Conservation (phyloP, 2,888 invertebrate species). For the Schizaphis graminum region DNA sequence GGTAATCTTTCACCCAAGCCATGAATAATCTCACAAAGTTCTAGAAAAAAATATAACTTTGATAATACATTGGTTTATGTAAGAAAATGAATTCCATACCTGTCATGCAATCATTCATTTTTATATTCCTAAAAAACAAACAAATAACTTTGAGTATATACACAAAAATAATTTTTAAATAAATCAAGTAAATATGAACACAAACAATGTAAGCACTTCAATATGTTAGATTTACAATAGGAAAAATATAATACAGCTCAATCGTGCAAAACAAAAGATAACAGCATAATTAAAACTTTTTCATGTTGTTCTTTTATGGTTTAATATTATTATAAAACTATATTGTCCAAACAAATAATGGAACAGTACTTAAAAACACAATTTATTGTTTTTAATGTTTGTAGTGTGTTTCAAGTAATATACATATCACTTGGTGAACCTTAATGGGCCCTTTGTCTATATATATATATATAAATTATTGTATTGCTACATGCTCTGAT, state of each 20-base stretch:
- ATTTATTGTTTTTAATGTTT: neutral
- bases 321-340: neutral
- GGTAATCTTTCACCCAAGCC: constrained; percentile 15
- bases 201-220: neutral
- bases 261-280: neutral
- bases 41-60: neutral
- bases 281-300: neutral
- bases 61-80: neutral
- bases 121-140: neutral
- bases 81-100: neutral
- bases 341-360: neutral
- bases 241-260: neutral
- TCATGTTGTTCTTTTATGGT: neutral
- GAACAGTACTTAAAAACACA: neutral
- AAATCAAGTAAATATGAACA: neutral
- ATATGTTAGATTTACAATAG: neutral
- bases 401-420: neutral
- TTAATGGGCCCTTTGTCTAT: neutral
- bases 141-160: neutral
- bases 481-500: no score
- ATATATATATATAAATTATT: no score
- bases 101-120: neutral
- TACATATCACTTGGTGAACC: neutral
- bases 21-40: constrained; percentile 17
- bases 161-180: neutral